Conservation (phyloP, 2,797 vertebrate genomes). For the Syngnathus acus region DNA sequence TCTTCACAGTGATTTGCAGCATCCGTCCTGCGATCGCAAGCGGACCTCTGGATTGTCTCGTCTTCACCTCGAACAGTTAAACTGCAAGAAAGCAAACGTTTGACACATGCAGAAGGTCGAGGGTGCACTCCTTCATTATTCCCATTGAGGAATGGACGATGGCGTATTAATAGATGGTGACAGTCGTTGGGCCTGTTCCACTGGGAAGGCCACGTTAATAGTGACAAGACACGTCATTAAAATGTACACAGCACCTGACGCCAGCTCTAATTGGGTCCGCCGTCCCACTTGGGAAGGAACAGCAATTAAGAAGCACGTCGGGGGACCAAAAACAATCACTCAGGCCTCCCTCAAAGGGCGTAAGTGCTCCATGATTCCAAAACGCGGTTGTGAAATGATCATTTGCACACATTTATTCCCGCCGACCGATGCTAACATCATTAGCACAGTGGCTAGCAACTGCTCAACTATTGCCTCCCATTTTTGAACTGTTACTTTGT, state of each 20-base stretch:
- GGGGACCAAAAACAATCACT: slow-evolving; percentile 25
- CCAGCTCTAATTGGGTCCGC: slow-evolving; percentile 61
- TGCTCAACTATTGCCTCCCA: too few species aligned
- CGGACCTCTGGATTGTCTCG: slow-evolving; percentile 69
- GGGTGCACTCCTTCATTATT: background rate
- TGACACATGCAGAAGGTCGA: too few species aligned
- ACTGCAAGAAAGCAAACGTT: slow-evolving; percentile 56
- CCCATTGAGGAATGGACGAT: background rate
- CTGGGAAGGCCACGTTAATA: background rate
- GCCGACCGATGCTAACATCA: too few species aligned
- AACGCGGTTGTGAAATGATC: background rate
- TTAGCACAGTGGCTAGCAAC: too few species aligned
- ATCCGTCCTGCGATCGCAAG: slow-evolving; percentile 76
- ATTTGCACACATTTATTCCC: too few species aligned
- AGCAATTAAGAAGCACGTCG: slow-evolving; percentile 41
- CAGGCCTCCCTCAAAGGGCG: slow-evolving; percentile 25
- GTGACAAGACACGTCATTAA: slow-evolving; percentile 47
- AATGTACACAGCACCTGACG: slow-evolving; percentile 40
- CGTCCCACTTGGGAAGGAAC: slow-evolving; percentile 35
- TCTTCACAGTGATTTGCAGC: slow-evolving; percentile 75
- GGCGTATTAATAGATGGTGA: background rate
- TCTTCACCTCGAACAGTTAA: slow-evolving; percentile 85
- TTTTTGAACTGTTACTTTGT: background rate
- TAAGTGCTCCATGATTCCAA: slow-evolving; percentile 35
- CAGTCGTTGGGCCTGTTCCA: background rate